phyloP scores from a whole-genome alignment of 1,140 invertebrate genomes.

The Orchesella cincta region DNA sequence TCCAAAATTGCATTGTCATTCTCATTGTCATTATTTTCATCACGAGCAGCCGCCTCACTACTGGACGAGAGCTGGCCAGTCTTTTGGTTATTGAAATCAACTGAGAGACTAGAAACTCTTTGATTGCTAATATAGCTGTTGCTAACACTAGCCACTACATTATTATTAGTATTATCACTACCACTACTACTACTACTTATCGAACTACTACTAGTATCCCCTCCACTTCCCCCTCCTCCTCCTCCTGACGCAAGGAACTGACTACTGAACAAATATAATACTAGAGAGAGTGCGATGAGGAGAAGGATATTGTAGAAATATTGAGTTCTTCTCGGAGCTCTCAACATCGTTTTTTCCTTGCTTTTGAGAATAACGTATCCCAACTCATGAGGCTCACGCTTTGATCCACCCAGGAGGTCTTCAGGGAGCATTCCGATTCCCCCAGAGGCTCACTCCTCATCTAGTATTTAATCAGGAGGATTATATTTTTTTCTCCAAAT shows the following conservation, averaged over 20 bases:
- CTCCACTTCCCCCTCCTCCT: neutral
- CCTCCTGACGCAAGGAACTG: slow-evolving; percentile 7
- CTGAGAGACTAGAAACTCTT: neutral
- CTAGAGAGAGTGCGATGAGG: slow-evolving; percentile 28
- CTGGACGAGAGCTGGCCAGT: neutral
- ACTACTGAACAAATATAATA: slow-evolving; percentile 32
- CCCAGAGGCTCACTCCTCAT: too few relatives aligned
- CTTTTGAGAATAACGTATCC: neutral
- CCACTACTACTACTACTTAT: neutral
- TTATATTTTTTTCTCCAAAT: too few relatives aligned
- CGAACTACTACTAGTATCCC: neutral
- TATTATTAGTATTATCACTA: neutral
- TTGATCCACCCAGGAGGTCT: too few relatives aligned
- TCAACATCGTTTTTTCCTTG: neutral
- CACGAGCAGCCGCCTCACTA: neutral
- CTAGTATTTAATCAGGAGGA: too few relatives aligned
- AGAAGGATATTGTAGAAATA: slow-evolving; percentile 38
- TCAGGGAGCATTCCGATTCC: too few relatives aligned
- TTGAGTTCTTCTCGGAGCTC: slow-evolving; percentile 13
- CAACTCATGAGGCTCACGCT: too few relatives aligned
- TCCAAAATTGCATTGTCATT: neutral
- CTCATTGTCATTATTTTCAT: neutral
- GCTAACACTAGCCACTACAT: neutral
- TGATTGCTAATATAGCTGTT: neutral
- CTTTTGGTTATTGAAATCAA: slow-evolving; percentile 19